Evolutionary conservation across 2,888 invertebrate species (phyloP), one percentile per base, ranked within the genome.

Genomic region (Eupithecia dodoneata): DNA sequence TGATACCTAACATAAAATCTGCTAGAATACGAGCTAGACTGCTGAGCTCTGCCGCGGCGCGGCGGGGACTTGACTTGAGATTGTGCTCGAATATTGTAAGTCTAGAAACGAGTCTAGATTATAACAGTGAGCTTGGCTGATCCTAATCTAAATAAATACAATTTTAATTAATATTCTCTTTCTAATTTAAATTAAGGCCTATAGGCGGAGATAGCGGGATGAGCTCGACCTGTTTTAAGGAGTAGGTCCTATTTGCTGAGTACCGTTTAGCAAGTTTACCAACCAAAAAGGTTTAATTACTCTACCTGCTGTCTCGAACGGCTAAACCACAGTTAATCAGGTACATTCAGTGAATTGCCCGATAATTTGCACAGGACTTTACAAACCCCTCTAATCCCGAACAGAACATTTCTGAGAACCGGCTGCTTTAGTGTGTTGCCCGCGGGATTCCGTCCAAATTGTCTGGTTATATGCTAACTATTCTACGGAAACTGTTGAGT

Each of bases 391-490:
- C 69, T 78, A 80, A 80, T 81, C 80, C 79, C 70, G 45, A 47
- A 42, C 45, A 71, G 66, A 72, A 63, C 71, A 76, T 72, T 80
- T 81, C 81, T 71, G 67, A 76, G 82, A 80, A 80, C 75, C 72
- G 79, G 70, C 78, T 73, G 79, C 78, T 82, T 81, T 45, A 47
- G 12, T 81, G 79, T 76, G 79, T 79, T 79, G 86, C 86, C 87
- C 81, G 83, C 79, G 86, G 87, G 84, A 82, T 84, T 85, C 84
- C 82, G 76, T 80, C 82, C 82, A 85, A 87, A 84, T 86, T 83
- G 83, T 45, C 44, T 45, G 47, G 30, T 49, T 30, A 10, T 69
- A 67, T 67, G 44, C 45, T 44, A 41, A 67, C 15, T 69, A n/a
- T n/a, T n/a, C n/a, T n/a, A 44, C 6, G 42, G n/a, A n/a, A 45